Conservation (phyloP, 2,113 vertebrate genomes). For the Pedionomus torquatus region DNA sequence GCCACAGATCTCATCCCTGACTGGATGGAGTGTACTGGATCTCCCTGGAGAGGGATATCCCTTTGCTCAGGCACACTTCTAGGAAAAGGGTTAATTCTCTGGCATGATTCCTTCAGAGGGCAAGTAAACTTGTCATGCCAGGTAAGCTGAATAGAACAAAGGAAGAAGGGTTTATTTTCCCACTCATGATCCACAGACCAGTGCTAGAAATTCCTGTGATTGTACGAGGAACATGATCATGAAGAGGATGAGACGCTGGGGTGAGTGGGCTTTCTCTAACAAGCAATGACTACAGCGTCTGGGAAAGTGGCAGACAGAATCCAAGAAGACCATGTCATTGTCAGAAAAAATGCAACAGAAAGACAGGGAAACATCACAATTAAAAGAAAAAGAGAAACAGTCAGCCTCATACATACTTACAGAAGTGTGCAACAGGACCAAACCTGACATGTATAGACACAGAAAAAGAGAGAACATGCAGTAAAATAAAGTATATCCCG, state of each 20-base stretch:
- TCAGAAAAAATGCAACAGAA: background rate
- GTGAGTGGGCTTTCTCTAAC: background rate
- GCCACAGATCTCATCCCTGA: background rate
- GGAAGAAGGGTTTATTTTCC: background rate
- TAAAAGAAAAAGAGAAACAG: background rate
- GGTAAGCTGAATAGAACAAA: background rate
- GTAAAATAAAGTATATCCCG: background rate
- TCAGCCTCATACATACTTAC: background rate
- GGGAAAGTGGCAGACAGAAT: background rate
- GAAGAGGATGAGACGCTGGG: background rate
- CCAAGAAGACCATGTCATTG: background rate
- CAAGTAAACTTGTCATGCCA: background rate
- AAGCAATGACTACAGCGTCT: background rate
- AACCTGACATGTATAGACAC: background rate
- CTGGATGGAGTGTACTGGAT: background rate
- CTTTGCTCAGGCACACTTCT: background rate
- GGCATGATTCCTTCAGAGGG: background rate
- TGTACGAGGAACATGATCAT: background rate
- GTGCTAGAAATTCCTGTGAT: background rate
- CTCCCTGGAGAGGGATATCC: background rate
- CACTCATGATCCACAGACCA: background rate
- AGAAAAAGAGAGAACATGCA: background rate
- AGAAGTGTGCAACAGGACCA: background rate
- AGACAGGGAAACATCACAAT: background rate
- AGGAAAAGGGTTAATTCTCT: background rate